Evolutionary conservation across 2,888 invertebrate species (phyloP), one percentile per base, ranked within the genome.

Genomic region (Acrobasis consociella): DNA sequence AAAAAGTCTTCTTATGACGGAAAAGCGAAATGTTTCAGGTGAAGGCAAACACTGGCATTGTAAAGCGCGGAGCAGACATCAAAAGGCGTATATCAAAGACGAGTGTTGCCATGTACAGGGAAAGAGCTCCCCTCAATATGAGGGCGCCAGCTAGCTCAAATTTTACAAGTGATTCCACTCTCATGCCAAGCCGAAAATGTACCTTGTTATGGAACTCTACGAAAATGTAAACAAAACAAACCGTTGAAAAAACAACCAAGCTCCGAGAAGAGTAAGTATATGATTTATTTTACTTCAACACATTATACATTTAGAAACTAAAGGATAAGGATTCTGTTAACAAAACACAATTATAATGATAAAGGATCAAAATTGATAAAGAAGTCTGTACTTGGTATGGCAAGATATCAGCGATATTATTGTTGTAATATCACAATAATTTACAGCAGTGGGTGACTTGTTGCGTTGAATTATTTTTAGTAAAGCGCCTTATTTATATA

Each of bases 81-180:
- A 90, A 91, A 90, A 89, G 87, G 78, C 81, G 76, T 77, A 79
- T 85, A 83, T 90, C 89, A 91, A 90, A 89, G 87, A 85, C 78
- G 84, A 83, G 86, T 75, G 80, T 75, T 76, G 78, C 72, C 78
- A 80, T 77, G 81, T 75, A 78, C 78, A 78, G 80, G 81, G 83
- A 81, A 76, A 68, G 75, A 78, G 78, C 75, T 75, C 78, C 83
- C 83, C 84, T 81, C 79, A 78, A 77, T 78, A 81, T 72, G 73
- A 81, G 83, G 82, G 81, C 76, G 75, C 72, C 71, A 81, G 80
- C 80, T 81, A 81, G 78, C 86, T 84, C 80, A 80, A 82, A 86
- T 82, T 85, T 85, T 85, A 82, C 81, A 80, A 75, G 75, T 42
- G 60, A 60, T 60, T 60, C 60, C 60, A 60, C 60, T 60, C n/a